phyloP scores from a whole-genome alignment of 1,140 invertebrate species.

The Hypsibius dujardini region DNA sequence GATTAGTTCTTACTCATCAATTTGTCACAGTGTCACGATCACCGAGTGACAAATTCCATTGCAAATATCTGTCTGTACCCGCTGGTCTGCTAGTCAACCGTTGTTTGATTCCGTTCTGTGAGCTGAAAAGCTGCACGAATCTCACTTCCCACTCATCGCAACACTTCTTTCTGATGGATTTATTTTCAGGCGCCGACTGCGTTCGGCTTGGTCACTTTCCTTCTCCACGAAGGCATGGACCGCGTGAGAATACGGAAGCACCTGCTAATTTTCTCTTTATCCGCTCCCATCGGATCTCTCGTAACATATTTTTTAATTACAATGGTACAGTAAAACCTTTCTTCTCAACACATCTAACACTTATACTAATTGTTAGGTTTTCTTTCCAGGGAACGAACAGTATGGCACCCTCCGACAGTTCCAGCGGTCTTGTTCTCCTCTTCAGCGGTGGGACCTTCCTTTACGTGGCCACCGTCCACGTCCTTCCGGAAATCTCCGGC shows the following conservation, averaged over 20 bases:
- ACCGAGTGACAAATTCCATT: too few species aligned
- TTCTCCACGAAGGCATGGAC: slow-evolving; percentile 84
- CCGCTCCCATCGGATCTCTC: slow-evolving; percentile 73
- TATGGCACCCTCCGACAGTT: slow-evolving; percentile 57
- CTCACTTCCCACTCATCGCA: too few species aligned
- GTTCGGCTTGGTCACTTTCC: slow-evolving; percentile 89
- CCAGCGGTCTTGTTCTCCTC: slow-evolving; percentile 86
- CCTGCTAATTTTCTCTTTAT: slow-evolving; percentile 75
- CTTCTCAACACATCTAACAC: neutral
- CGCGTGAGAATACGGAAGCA: slow-evolving; percentile 66
- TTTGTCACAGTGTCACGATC: too few species aligned
- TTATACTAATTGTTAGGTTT: slow-evolving; percentile 14
- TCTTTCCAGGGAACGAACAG: slow-evolving; percentile 33
- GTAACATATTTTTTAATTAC: slow-evolving; percentile 58
- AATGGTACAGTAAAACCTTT: neutral
- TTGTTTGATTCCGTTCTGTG: too few species aligned
- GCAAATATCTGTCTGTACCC: too few species aligned
- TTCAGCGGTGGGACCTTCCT: slow-evolving; percentile 97
- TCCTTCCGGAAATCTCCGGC: slow-evolving; percentile 67
- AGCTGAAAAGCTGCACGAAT: too few species aligned
- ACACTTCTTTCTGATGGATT: neutral
- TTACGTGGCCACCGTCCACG: slow-evolving; percentile 95
- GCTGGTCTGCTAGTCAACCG: too few species aligned
- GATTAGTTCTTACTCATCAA: too few species aligned
- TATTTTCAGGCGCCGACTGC: slow-evolving; percentile 67